A percentile compares a stretch with the other conserved stretches of the same genome.
phyloP scores from a whole-genome alignment of 1,140 invertebrate genomes.

The Achroia grisella region DNA sequence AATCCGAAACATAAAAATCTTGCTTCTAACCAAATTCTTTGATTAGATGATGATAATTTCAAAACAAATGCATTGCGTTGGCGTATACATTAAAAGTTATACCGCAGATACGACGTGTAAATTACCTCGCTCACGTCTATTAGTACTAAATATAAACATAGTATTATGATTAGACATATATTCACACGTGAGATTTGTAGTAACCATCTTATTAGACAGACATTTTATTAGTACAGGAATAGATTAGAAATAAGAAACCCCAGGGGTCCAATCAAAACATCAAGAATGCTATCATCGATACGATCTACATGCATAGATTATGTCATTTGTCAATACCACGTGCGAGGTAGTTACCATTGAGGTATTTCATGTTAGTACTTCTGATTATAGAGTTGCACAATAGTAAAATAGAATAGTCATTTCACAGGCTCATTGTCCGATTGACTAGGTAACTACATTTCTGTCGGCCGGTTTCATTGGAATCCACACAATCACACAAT shows the following conservation, averaged over 20 bases:
- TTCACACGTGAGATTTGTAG: no score
- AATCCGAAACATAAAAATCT: no score
- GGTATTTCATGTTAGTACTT: background rate
- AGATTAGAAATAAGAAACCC: background rate
- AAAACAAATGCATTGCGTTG: no score
- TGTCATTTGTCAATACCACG: conserved; percentile 4
- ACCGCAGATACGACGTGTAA: no score
- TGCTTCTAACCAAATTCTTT: no score
- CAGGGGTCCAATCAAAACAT: background rate
- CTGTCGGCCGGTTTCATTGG: background rate
- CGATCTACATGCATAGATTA: background rate
- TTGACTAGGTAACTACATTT: conserved; percentile 7
- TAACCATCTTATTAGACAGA: no score
- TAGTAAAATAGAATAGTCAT: conserved; percentile 1
- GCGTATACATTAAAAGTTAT: no score
- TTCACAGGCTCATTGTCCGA: conserved; percentile 1
- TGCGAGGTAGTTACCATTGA: no score
- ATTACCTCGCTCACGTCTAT: no score
- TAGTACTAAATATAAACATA: no score
- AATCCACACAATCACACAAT: background rate
- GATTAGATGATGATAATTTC: no score
- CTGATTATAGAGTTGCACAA: conserved; percentile 2
- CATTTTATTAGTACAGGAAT: background rate
- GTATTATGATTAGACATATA: no score
- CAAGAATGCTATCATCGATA: background rate